phyloP scores from a whole-genome alignment of 1,140 invertebrate species.

The Temnothorax nylanderi region DNA sequence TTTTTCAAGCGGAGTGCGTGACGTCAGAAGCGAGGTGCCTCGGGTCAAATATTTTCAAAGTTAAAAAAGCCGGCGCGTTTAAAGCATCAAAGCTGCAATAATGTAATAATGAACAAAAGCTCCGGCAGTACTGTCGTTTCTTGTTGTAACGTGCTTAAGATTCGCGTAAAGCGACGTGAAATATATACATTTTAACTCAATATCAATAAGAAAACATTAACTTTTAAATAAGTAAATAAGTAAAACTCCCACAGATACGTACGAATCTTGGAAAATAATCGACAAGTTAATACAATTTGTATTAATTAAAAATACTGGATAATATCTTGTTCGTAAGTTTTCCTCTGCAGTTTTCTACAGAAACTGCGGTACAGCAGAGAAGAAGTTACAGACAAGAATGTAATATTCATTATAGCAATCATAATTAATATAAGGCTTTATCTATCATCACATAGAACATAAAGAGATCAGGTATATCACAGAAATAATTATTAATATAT shows the following conservation, averaged over 20 bases:
- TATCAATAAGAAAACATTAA: not conserved
- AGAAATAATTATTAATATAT: constrained; percentile 23
- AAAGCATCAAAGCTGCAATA: constrained; percentile 65
- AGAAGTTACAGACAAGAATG: not conserved
- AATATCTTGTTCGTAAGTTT: not conserved
- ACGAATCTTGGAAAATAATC: not conserved
- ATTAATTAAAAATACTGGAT: not conserved
- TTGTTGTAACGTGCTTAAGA: constrained; percentile 4
- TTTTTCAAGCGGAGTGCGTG: constrained; percentile 31
- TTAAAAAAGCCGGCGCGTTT: constrained; percentile 59
- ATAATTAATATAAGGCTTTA: not conserved
- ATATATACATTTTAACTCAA: constrained; percentile 11
- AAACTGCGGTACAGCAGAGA: not conserved
- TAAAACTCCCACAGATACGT: not conserved
- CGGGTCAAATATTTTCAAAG: constrained; percentile 41
- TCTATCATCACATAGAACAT: constrained; percentile 4
- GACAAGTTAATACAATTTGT: not conserved
- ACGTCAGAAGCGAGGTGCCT: constrained; percentile 50
- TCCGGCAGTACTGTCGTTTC: constrained; percentile 14
- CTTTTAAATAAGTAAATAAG: not conserved
- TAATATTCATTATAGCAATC: constrained; percentile 2
- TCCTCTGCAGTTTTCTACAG: not conserved
- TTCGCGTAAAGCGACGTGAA: not conserved
- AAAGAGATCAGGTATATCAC: not conserved
- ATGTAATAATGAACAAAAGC: constrained; percentile 31